These are phyloP conservation scores for Tyto alba DNA, from an alignment of 2,113 vertebrate species.

Conservation along the genomic window DNA sequence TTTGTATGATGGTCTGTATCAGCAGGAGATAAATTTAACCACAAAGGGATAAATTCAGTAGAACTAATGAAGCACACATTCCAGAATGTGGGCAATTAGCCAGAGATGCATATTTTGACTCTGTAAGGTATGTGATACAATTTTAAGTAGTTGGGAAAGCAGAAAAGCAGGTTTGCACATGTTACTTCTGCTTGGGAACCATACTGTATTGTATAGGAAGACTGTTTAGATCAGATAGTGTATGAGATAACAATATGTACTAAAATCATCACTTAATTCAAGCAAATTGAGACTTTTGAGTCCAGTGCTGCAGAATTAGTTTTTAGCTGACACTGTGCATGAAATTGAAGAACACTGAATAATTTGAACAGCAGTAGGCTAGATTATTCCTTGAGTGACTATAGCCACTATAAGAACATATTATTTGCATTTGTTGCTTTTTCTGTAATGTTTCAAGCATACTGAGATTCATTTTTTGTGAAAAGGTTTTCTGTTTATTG, in stretches of 20 bases:
- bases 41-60: background rate
- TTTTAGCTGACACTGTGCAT: background rate
- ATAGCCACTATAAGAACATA: background rate
- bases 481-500: background rate
- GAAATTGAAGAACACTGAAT: background rate
- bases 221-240: background rate
- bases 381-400: background rate
- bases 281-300: background rate
- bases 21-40: conserved; percentile 24
- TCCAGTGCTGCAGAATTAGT: background rate
- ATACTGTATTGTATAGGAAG: background rate
- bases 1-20: background rate
- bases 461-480: background rate
- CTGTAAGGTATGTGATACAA: background rate
- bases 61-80: conserved; percentile 24
- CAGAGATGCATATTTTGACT: conserved; percentile 30
- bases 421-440: background rate
- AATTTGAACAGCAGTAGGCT: background rate
- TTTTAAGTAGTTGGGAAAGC: conserved; percentile 52
- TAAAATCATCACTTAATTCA: background rate
- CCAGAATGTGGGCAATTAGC: background rate
- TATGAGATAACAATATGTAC: background rate
- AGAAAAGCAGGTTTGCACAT: conserved; percentile 33
- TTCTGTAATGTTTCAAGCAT: background rate
- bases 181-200: background rate